Evolutionary conservation across 2,113 vertebrate genomes (phyloP).

Genomic region (Caretta caretta): DNA sequence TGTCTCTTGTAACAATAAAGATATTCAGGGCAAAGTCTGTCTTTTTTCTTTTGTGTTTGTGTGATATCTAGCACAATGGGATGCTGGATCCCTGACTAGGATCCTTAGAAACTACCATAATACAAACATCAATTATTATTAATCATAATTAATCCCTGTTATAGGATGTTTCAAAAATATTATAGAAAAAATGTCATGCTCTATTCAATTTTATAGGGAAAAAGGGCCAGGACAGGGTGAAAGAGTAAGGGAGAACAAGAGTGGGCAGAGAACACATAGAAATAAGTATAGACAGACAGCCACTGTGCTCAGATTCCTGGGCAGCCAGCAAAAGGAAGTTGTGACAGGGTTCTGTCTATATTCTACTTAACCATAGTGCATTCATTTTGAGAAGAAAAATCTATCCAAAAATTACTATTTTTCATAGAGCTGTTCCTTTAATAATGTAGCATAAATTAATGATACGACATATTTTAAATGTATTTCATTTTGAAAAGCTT

Average conservation of each 20-base stretch:
- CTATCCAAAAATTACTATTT: background rate
- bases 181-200: background rate
- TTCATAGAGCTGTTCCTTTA: background rate
- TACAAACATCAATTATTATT: background rate
- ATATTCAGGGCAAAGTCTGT: background rate
- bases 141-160: background rate
- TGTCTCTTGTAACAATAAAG: background rate
- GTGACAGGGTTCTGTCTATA: background rate
- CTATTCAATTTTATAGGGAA: background rate
- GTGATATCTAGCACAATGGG: background rate
- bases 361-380: background rate
- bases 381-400: background rate
- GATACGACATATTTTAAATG: constrained; percentile 50
- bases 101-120: background rate
- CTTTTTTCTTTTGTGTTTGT: background rate
- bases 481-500: constrained; percentile 50
- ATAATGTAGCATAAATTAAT: constrained; percentile 30
- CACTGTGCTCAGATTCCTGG: background rate
- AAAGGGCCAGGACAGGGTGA: background rate
- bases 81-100: background rate
- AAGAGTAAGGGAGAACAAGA: background rate
- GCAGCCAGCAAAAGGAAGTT: background rate
- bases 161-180: background rate
- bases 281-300: background rate
- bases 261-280: background rate